These are phyloP conservation scores for Nebria brevicollis DNA, from an alignment of 2,888 invertebrate species.

Conservation along the genomic window DNA sequence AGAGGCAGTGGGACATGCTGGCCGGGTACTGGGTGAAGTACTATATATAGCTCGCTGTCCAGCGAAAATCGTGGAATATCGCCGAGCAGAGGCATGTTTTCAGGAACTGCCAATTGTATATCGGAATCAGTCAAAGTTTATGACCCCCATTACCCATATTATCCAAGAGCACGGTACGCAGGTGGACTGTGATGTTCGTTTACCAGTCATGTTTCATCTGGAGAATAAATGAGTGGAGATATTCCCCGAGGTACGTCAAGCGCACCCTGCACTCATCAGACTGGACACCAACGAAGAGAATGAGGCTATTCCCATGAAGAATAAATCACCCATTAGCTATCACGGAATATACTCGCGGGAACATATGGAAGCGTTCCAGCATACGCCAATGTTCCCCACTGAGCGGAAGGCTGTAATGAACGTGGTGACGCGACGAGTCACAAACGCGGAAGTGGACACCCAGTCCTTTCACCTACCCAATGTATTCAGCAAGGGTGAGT, in stretches of 20 bases:
- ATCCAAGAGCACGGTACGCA: no score
- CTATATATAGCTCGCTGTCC: conserved; percentile 5
- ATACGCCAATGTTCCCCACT: no score
- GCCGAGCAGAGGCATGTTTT: background rate
- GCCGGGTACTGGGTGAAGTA: conserved; percentile 24
- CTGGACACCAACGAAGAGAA: background rate
- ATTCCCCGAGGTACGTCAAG: no score
- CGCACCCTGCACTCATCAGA: background rate
- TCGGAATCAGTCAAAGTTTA: background rate
- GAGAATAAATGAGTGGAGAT: no score
- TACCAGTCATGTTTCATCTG: no score
- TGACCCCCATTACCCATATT: background rate
- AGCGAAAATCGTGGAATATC: background rate
- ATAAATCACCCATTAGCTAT: background rate
- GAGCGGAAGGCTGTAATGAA: conserved; percentile 11
- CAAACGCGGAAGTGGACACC: background rate
- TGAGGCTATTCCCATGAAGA: background rate
- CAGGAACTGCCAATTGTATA: background rate
- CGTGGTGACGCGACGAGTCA: background rate
- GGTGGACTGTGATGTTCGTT: no score
- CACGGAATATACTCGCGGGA: background rate
- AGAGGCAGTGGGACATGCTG: conserved; percentile 12
- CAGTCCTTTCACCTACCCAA: background rate
- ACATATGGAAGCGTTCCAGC: conserved; percentile 2
- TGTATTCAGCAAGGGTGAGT: background rate